Evolutionary conservation across 2,113 vertebrate genomes (phyloP).

Genomic region (Dolichotis patagonum): DNA sequence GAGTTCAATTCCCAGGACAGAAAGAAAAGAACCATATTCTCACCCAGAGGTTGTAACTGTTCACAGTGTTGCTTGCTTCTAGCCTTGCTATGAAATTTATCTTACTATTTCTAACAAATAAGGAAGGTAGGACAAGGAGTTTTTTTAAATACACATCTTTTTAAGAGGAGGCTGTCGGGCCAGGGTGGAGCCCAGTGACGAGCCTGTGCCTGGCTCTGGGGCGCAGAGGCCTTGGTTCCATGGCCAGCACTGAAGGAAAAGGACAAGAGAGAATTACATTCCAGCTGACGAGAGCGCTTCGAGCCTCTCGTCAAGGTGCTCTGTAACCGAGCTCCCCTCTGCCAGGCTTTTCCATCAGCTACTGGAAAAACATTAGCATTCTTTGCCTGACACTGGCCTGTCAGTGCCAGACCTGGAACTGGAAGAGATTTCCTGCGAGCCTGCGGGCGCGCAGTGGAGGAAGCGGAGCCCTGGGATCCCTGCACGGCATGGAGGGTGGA

Average conservation of each 20-base stretch:
- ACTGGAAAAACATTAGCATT: constrained; percentile 71
- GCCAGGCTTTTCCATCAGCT: constrained; percentile 64
- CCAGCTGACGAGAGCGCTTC: background rate
- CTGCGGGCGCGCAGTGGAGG: background rate
- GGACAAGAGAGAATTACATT: background rate
- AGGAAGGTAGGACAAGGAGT: constrained; percentile 3
- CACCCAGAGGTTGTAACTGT: background rate
- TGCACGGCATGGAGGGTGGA: background rate
- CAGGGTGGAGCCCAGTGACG: background rate
- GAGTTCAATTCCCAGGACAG: too few species aligned
- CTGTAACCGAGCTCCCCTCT: constrained; percentile 4
- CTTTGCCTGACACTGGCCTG: constrained; percentile 58
- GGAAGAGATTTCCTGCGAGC: constrained; percentile 29
- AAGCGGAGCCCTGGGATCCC: background rate
- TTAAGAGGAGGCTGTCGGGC: background rate
- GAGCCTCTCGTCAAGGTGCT: constrained; percentile 55
- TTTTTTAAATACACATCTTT: background rate
- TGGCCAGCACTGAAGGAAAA: background rate
- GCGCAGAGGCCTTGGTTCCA: background rate
- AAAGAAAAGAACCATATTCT: background rate
- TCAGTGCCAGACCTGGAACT: constrained; percentile 39
- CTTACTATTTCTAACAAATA: constrained; percentile 40
- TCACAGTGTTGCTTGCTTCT: background rate
- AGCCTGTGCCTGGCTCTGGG: background rate
- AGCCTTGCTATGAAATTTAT: constrained; percentile 47